Conservation (phyloP, 2,888 invertebrate genomes). For the Pediacus dermestoides region DNA sequence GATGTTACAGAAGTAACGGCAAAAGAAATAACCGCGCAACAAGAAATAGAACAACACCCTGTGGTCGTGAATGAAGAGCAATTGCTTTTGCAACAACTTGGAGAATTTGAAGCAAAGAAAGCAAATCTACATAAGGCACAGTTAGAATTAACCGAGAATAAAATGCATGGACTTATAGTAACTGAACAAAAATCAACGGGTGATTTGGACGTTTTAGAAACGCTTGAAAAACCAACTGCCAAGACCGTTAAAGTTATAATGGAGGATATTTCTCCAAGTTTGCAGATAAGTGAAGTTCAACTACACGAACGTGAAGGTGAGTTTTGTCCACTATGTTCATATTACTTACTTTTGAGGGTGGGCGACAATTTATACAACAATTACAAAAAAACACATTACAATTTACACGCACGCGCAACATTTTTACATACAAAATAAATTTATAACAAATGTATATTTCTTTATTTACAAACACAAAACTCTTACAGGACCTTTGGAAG, state of each 20-base stretch:
- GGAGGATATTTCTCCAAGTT: conserved; percentile 45
- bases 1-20: conserved; percentile 48
- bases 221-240: conserved; percentile 47
- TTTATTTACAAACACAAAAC: conserved; percentile 8
- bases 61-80: conserved; percentile 49
- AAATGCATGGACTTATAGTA: conserved; percentile 51
- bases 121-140: conserved; percentile 35
- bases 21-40: conserved; percentile 49
- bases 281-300: conserved; percentile 51
- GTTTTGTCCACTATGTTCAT: conserved; percentile 34
- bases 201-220: conserved; percentile 50
- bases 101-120: conserved; percentile 34
- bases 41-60: conserved; percentile 48
- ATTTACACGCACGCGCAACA: conserved; percentile 5
- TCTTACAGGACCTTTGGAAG: conserved; percentile 48
- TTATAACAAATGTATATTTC: no score
- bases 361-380: conserved; percentile 1
- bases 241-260: conserved; percentile 48
- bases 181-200: conserved; percentile 52
- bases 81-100: conserved; percentile 42
- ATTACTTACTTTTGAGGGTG: conserved; percentile 3
- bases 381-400: conserved; percentile 2
- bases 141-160: conserved; percentile 13
- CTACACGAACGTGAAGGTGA: conserved; percentile 53
- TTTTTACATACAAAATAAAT: conserved; percentile 17